These are phyloP conservation scores for Battus philenor DNA, from an alignment of 1,140 invertebrate genomes.

Conservation along the genomic window DNA sequence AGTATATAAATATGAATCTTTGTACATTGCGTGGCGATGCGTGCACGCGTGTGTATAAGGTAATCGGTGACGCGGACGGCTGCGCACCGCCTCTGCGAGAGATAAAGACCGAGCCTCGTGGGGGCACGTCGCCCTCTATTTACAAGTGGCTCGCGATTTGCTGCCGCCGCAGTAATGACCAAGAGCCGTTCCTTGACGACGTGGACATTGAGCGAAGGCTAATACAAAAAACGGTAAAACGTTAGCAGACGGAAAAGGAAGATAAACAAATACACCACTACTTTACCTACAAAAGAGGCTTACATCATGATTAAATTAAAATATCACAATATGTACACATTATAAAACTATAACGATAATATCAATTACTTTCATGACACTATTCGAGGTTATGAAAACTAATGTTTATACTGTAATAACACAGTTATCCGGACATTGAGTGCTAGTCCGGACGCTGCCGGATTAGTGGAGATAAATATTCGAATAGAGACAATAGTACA, in stretches of 20 bases:
- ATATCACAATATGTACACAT: conserved; percentile 75
- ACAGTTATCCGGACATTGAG: conserved; percentile 37
- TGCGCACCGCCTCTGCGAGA: conserved; percentile 12
- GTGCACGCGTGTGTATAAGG: conserved; percentile 49
- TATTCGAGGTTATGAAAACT: conserved; percentile 10
- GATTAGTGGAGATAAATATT: conserved; percentile 30
- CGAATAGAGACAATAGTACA: conserved; percentile 3
- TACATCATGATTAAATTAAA: conserved; percentile 68
- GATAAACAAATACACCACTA: conserved; percentile 46
- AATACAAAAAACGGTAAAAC: conserved; percentile 38
- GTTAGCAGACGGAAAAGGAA: conserved; percentile 38
- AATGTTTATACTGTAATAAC: conserved; percentile 11
- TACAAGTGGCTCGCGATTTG: conserved; percentile 22
- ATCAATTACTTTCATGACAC: conserved; percentile 33
- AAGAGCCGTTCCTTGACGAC: conserved; percentile 6
- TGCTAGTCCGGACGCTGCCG: conserved; percentile 22
- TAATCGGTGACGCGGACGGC: conserved; percentile 22
- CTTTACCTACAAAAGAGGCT: conserved; percentile 49
- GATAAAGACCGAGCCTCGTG: conserved; percentile 1
- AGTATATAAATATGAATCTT: conserved; percentile 74
- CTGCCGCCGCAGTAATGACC: not conserved
- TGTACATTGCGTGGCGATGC: conserved; percentile 67
- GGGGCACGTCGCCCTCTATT: conserved; percentile 24
- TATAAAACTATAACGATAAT: conserved; percentile 60
- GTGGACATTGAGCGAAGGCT: conserved; percentile 22